These are phyloP conservation scores for Camponotus fellah DNA, from an alignment of 2,888 invertebrate species.

Conservation along the genomic window DNA sequence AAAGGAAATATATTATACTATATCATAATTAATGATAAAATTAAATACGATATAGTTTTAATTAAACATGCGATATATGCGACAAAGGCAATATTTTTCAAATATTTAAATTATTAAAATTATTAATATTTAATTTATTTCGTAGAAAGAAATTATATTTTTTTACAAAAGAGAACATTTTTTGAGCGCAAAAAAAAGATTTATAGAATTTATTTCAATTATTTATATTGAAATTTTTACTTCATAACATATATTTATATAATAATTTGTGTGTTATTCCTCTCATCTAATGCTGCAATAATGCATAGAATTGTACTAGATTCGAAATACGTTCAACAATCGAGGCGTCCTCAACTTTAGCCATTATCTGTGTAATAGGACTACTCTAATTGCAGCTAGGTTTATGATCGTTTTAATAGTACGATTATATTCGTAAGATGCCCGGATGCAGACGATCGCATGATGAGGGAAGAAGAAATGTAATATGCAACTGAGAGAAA, in stretches of 20 bases:
- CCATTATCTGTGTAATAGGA: conserved; percentile 56
- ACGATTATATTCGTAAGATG: conserved; percentile 54
- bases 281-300: neutral
- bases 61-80: neutral
- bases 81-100: neutral
- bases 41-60: neutral
- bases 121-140: neutral
- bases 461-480: conserved; percentile 68
- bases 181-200: neutral
- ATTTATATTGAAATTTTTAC: no score
- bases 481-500: conserved; percentile 52
- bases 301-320: neutral
- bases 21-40: neutral
- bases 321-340: conserved; percentile 53
- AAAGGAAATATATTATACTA: neutral
- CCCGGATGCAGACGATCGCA: conserved; percentile 67
- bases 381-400: conserved; percentile 53
- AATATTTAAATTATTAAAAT: neutral
- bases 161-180: neutral
- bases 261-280: neutral
- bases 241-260: neutral
- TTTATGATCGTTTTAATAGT: conserved; percentile 68
- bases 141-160: neutral
- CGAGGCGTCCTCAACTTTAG: conserved; percentile 60
- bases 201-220: neutral